Evolutionary conservation across 23 tunicate genomes (phyloP).

Genomic region (Styela plicata): DNA sequence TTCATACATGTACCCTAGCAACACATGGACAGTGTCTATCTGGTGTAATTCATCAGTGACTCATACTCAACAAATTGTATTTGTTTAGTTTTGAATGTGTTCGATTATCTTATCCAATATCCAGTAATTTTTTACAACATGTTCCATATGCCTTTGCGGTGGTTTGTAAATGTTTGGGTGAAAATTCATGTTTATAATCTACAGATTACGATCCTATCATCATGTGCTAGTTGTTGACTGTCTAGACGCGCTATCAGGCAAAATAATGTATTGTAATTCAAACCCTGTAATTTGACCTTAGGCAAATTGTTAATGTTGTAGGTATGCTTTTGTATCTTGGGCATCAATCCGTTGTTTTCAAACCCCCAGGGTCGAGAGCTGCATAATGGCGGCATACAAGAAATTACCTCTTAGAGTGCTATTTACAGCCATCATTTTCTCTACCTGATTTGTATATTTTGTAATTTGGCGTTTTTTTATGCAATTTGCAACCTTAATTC

Average conservation of each 20-base stretch:
- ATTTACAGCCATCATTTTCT: neutral
- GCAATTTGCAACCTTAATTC: neutral
- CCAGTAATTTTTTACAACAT: neutral
- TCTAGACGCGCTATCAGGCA: too few relatives aligned
- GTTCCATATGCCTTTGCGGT: conserved; percentile 8
- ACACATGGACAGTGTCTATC: too few relatives aligned
- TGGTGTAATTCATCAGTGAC: too few relatives aligned
- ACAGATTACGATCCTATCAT: neutral
- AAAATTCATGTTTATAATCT: neutral
- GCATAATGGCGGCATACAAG: neutral
- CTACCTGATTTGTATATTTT: neutral
- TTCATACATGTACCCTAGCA: too few relatives aligned
- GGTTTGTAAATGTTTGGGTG: conserved; percentile 7
- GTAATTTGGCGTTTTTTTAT: neutral
- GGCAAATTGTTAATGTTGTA: neutral
- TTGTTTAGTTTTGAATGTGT: too few relatives aligned
- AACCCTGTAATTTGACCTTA: neutral
- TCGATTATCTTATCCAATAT: neutral
- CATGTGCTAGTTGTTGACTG: conserved; percentile 12
- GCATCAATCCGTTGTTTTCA: neutral
- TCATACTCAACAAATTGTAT: too few relatives aligned
- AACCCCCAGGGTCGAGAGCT: neutral
- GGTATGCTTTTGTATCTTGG: neutral
- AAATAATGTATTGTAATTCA: neutral
- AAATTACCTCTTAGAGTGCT: neutral